Percentiles rank a stretch among this genome's conserved stretches.
Evolutionary conservation across 2,113 vertebrate species (phyloP).

Genomic region (Bubo bubo): DNA sequence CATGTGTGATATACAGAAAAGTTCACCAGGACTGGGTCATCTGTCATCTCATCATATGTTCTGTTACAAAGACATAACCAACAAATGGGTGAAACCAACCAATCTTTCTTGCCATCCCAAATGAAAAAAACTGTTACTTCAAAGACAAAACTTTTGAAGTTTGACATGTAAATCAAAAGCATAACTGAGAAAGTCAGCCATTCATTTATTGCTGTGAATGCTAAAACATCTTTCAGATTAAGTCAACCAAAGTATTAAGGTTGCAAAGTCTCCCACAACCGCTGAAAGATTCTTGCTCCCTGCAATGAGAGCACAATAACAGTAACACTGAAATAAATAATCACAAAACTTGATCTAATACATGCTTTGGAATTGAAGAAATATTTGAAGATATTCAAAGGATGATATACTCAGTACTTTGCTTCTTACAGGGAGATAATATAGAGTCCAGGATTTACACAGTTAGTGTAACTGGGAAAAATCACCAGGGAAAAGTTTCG

Average conservation of each 20-base stretch:
- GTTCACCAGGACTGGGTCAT: background rate
- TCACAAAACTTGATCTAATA: background rate
- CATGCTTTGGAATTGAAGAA: background rate
- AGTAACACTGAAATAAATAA: background rate
- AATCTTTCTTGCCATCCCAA: background rate
- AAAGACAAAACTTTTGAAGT: background rate
- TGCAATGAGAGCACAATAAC: background rate
- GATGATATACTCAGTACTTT: background rate
- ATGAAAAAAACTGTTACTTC: background rate
- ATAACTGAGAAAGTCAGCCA: background rate
- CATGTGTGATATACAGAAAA: rapidly evolving
- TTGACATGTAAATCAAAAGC: background rate
- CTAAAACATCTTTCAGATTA: background rate
- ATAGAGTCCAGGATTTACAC: background rate
- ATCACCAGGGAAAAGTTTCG: background rate
- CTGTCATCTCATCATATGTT: background rate
- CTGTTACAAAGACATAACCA: background rate
- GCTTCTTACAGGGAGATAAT: background rate
- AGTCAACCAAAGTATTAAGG: background rate
- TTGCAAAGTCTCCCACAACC: background rate
- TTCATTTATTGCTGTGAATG: background rate
- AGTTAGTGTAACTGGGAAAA: background rate
- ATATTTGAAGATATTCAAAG: background rate
- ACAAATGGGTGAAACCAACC: background rate
- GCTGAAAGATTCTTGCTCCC: background rate